Evolutionary conservation across 2,888 invertebrate species (phyloP), one percentile per base, ranked within the genome.

Genomic region (Sericinus montela): DNA sequence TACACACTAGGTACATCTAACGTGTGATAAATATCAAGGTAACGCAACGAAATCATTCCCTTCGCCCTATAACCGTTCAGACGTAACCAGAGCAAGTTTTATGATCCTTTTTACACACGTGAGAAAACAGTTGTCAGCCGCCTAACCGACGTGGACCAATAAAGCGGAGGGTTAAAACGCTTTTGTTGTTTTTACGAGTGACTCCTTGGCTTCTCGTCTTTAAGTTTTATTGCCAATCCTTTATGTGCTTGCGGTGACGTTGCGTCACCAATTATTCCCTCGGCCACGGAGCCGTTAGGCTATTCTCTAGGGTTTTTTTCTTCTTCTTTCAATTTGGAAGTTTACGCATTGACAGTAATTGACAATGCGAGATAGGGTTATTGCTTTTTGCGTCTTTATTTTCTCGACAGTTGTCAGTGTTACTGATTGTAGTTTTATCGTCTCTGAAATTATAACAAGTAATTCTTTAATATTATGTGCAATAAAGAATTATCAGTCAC

Each of bases 51-150:
- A 67, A 63, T 62, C 59, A 57, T 62, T 38, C 61, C 62, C 60
- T 60, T 57, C 53, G 53, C 56, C 55, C 19, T 5, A 5, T 19
- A 57, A 52, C 6, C 48, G 56, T 61, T 62, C 69, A 66, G 65
- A 67, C 64, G 58, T 69, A 65, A 66, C 69, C 63, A 65, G 60
- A 11, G 32, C 65, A 63, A 57, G 41, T 65, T 80, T 78, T 73
- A 77, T 62, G 61, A 58, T 66, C 60, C 36, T 58, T 68, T 80
- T 81, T 80, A 80, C 46, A 46, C 55, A 70, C 69, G 74, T 75
- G 76, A 75, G 75, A 75, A 78, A 83, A 83, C 85, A 82, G 83
- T 85, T 76, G 81, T 71, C 67, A 62, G 61, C 55, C 75, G 69
- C 67, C 78, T 72, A 77, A 73, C 61, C 62, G 71, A 52, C 63